These are phyloP conservation scores for Hypotaenidia philippensis DNA, from an alignment of 2,797 vertebrate genomes.

Conservation along the genomic window DNA sequence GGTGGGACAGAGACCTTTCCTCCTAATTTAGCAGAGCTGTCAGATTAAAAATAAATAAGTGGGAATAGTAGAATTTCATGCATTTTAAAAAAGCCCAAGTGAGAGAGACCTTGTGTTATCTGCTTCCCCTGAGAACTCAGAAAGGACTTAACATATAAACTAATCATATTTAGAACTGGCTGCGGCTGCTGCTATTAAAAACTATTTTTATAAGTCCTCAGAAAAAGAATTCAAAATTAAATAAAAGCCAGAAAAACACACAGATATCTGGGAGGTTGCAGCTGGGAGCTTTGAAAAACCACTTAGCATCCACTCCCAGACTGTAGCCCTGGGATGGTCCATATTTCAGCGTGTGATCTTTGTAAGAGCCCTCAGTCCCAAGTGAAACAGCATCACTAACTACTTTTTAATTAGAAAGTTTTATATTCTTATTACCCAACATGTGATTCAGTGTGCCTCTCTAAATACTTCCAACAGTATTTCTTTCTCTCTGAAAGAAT, in stretches of 20 bases:
- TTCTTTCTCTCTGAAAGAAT: not conserved
- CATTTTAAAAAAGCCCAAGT: constrained; percentile 36
- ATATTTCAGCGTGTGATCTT: not conserved
- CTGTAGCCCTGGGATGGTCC: not conserved
- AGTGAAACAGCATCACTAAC: not conserved
- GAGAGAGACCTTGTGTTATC: constrained; percentile 60
- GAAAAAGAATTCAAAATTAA: constrained; percentile 23
- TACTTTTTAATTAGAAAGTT: not conserved
- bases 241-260: constrained; percentile 19
- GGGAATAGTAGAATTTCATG: constrained; percentile 26
- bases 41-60: constrained; percentile 8
- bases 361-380: not conserved
- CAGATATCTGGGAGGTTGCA: not conserved
- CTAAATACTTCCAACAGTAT: no score
- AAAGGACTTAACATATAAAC: constrained; percentile 58
- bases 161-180: constrained; percentile 48
- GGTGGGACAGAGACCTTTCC: not conserved
- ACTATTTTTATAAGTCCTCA: constrained; percentile 55
- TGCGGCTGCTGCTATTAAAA: constrained; percentile 40
- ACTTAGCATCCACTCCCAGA: not conserved
- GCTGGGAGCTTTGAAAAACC: constrained; percentile 13
- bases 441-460: not conserved
- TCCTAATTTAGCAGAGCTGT: not conserved
- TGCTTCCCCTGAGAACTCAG: constrained; percentile 46
- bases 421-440: not conserved